Conservation (phyloP, 2,888 invertebrate species). For the Argyra leucocephala region DNA sequence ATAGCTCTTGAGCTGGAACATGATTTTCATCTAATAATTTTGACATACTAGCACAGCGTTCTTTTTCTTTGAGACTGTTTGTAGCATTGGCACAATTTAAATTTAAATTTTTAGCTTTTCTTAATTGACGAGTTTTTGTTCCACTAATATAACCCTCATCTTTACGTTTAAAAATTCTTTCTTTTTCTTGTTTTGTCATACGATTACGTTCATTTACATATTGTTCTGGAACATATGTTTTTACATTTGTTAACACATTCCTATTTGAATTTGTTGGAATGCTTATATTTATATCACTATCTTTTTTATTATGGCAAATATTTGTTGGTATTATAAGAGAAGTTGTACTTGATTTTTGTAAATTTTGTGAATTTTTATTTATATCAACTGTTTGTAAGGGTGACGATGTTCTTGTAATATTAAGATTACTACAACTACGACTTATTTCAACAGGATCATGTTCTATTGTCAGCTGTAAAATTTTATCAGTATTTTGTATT, state of each 20-base stretch:
- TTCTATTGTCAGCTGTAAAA: slow-evolving; percentile 78
- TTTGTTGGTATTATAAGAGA: slow-evolving; percentile 2
- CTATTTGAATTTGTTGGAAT: not conserved
- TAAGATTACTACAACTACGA: slow-evolving; percentile 48
- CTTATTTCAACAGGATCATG: slow-evolving; percentile 71
- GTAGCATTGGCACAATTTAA: slow-evolving; percentile 30
- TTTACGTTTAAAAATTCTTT: slow-evolving; percentile 37
- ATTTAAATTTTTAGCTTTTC: slow-evolving; percentile 48
- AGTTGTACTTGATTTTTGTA: slow-evolving; percentile 8
- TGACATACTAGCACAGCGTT: slow-evolving; percentile 78
- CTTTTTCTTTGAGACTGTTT: slow-evolving; percentile 55
- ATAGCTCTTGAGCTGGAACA: slow-evolving; percentile 41
- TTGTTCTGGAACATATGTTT: slow-evolving; percentile 46
- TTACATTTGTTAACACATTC: slow-evolving; percentile 31
- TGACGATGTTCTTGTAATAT: slow-evolving; percentile 32
- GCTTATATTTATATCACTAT: slow-evolving; percentile 25
- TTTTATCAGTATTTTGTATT: slow-evolving; percentile 60
- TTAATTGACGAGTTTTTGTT: slow-evolving; percentile 53
- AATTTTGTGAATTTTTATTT: slow-evolving; percentile 16
- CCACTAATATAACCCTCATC: slow-evolving; percentile 49
- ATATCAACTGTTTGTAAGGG: slow-evolving; percentile 36
- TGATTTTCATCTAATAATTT: slow-evolving; percentile 64
- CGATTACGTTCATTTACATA: slow-evolving; percentile 47
- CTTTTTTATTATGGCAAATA: slow-evolving; percentile 23
- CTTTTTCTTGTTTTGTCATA: slow-evolving; percentile 43